Conservation (phyloP, 2,888 invertebrate genomes). For the Zeuzera pyrina region DNA sequence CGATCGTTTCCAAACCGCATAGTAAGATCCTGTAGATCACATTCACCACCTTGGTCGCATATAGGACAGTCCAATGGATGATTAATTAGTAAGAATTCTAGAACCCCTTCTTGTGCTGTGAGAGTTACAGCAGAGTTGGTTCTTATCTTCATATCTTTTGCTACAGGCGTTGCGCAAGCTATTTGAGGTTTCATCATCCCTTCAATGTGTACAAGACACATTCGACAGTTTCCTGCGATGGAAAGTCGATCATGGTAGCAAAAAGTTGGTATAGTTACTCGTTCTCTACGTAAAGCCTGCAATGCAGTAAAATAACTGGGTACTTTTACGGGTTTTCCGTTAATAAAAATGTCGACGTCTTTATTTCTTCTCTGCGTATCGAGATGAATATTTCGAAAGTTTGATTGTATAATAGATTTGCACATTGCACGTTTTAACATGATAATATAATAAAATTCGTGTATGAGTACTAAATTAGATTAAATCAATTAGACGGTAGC, state of each 20-base stretch:
- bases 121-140: conserved; percentile 92
- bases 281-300: conserved; percentile 65
- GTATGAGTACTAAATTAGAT: too few relatives aligned
- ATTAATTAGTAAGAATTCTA: conserved; percentile 97
- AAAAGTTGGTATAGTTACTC: conserved; percentile 84
- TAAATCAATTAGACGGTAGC: too few relatives aligned
- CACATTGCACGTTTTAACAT: conserved; percentile 26
- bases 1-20: conserved; percentile 97
- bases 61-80: conserved; percentile 99
- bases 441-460: too few relatives aligned
- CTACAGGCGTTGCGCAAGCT: conserved; percentile 98
- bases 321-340: conserved; percentile 92
- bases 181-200: conserved; percentile 96
- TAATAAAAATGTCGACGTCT: conserved; percentile 88
- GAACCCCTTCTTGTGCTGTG: conserved; percentile 81
- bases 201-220: conserved; percentile 99
- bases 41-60: conserved; percentile 97
- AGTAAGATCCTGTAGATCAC: conserved; percentile 96
- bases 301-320: conserved; percentile 95
- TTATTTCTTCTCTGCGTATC: conserved; percentile 15
- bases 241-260: conserved; percentile 98
- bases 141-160: conserved; percentile 96
- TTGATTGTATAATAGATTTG: conserved; percentile 25
- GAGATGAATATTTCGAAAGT: conserved; percentile 17
- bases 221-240: conserved; percentile 98